Evolutionary conservation across 2,888 invertebrate genomes (phyloP), one percentile per base, ranked within the genome.

Genomic region (Lasioglossum leucozonium): DNA sequence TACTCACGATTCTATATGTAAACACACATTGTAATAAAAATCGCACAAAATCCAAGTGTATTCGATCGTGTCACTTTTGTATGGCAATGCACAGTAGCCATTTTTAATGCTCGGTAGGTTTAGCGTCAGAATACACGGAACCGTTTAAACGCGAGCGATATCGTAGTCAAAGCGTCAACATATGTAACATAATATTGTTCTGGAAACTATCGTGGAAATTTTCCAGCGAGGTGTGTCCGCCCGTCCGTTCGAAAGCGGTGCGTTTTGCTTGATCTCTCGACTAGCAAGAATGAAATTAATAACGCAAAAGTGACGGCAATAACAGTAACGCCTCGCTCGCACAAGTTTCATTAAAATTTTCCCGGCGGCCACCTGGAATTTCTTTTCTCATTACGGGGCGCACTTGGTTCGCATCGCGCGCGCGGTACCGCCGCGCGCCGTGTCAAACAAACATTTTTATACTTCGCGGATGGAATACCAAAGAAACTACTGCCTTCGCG

Each of bases 221-320:
- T 26, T 5, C 5, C 13, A 13, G 26, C n/a, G 26, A 26, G 2
- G 0, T 26, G 1, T 11, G n/a, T n/a, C n/a, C n/a, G n/a, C 11
- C 13, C 58, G 26, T n/a, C 13, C 26, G 26, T 16, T 8, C 65
- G 34, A 18, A 18, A 34, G 65, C 26, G 30, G 10, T 0, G 58
- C 58, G 16, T 16, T 26, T 16, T 16, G 5, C 58, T 26, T 16
- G 26, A 26, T 26, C 5, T 26, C 5, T 26, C 58, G 13, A 26
- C 26, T 13, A 5, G 34, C 65, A 34, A 34, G 8, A 65, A 65
- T 18, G 16, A 34, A 65, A 65, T 65, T 65, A 65, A 65, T 65
- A 65, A 65, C 8, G 34, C 34, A 65, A 18, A 34, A 65, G 65
- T 65, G 65, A 65, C 65, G 34, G 65, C 65, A 65, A 18, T 65